These are phyloP conservation scores for Platycercus adscitus DNA, from an alignment of 2,113 vertebrate genomes.

Conservation along the genomic window DNA sequence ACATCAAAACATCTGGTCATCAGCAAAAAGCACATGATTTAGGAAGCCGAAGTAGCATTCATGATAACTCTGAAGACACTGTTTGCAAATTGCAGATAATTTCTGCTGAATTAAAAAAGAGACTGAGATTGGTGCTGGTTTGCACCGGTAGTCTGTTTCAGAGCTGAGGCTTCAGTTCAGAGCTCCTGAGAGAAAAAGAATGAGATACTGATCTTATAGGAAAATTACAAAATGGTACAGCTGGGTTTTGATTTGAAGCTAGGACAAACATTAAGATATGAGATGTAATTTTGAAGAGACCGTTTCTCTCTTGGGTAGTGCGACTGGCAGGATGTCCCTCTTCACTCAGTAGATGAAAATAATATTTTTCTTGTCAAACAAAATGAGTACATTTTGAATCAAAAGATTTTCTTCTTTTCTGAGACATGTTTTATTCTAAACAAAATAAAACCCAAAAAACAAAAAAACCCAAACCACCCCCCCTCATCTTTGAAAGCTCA, in stretches of 20 bases:
- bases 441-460: neutral
- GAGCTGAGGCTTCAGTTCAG: neutral
- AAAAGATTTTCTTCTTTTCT: neutral
- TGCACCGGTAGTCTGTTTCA: neutral
- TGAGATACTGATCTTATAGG: neutral
- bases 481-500: neutral
- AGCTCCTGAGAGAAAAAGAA: neutral
- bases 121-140: rapidly evolving
- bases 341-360: neutral
- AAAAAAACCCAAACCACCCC: neutral
- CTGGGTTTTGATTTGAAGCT: neutral
- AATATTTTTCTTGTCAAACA: neutral
- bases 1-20: neutral
- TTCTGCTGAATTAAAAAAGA: neutral
- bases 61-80: neutral
- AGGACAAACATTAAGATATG: neutral
- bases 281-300: neutral
- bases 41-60: neutral
- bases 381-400: neutral
- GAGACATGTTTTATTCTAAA: neutral
- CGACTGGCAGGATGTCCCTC: neutral
- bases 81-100: neutral
- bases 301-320: neutral
- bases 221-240: neutral
- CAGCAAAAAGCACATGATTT: neutral